Evolutionary conservation across 2,797 vertebrate species (phyloP), one percentile per base, ranked within the genome.

Genomic region (Novumbra hubbsi): DNA sequence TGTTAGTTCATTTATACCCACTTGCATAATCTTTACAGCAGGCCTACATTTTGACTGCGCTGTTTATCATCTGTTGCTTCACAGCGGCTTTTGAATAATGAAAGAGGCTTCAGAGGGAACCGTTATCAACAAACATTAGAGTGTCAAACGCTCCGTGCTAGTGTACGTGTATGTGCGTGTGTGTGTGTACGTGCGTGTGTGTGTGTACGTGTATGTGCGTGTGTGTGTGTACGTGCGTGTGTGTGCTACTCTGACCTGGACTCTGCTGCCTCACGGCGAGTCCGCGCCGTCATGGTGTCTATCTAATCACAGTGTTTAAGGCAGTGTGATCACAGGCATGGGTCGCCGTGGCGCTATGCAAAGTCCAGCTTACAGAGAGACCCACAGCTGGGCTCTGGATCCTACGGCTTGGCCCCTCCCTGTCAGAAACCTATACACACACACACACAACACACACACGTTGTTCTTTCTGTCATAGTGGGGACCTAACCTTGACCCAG

Each of bases 241-340:
- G 49, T 50, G 30, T 69, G 70, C 69, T 38, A 50, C 41, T 79
- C 72, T 81, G 69, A 63, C 55, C 41, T 71, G 71, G 73, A 78
- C 81, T 83, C 76, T 76, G 70, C 70, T 66, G 64, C 68, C 73
- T 77, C 72, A 49, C 28, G 73, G 70, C 78, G 76, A 76, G 73
- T 76, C 72, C 67, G 70, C 72, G 32, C 24, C 34, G 73, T 68
- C 7, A 28, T 21, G 30, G 70, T 32, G 15, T 73, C 60, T 41
- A 76, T 64, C 66, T 88, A 90, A 91, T 92, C 83, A 90, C 85
- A 87, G 91, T 88, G 82, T 90, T 91, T 91, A 89, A 82, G 79
- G 60, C 63, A 77, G 74, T 80, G 69, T 90, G 90, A 92, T 91
- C 88, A 92, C 85, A 89, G 85, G 80, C 79, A 82, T 87, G 75